Conservation (phyloP, 2,888 invertebrate species). For the Schizotus pectinicornis region DNA sequence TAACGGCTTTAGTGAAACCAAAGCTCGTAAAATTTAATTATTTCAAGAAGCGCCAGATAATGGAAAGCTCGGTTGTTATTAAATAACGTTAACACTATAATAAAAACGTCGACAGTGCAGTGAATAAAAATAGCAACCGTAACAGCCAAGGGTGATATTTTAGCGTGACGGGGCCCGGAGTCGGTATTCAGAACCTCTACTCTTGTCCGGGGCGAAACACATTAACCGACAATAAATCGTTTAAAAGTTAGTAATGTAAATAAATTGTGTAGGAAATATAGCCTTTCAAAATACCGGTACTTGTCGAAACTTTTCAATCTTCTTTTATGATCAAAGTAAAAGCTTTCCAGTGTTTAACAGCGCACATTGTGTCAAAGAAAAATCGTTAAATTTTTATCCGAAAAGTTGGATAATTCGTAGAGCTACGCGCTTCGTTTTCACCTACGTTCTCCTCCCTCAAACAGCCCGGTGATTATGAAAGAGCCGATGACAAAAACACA, state of each 20-base stretch:
- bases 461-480: constrained; percentile 3
- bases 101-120: too few relatives aligned
- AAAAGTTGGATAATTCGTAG: constrained; percentile 36
- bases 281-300: constrained; percentile 31
- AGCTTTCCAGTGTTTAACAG: constrained; percentile 50
- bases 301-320: constrained; percentile 47
- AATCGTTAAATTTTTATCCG: constrained; percentile 50
- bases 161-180: not conserved
- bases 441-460: constrained; percentile 5
- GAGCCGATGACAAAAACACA: constrained; percentile 11
- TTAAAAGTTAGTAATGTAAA: constrained; percentile 33
- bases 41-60: too few relatives aligned
- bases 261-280: constrained; percentile 33
- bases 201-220: constrained; percentile 1
- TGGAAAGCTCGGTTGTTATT: too few relatives aligned
- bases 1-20: too few relatives aligned
- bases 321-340: constrained; percentile 51
- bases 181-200: not conserved
- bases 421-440: constrained; percentile 1
- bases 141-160: constrained; percentile 4
- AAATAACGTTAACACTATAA: too few relatives aligned
- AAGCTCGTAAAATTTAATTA: too few relatives aligned
- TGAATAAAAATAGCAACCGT: constrained; percentile 7
- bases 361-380: constrained; percentile 44
- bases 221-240: constrained; percentile 31